Evolutionary conservation across 1,140 invertebrate species (phyloP), one percentile per base, ranked within the genome.

Genomic region (Portunus trituberculatus): DNA sequence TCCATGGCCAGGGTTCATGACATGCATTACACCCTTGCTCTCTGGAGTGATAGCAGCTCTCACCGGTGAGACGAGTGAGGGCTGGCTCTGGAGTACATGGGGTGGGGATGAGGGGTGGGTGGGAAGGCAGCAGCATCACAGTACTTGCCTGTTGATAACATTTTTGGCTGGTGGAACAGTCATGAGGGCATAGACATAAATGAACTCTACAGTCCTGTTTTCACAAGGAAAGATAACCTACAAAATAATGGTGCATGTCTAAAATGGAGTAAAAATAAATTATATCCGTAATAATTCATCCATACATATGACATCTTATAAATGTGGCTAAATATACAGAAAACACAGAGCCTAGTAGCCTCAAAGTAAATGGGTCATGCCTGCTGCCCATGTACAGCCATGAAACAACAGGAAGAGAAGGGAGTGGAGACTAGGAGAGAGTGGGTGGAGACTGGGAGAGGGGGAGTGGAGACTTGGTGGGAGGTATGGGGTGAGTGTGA

Each of bases 241-340:
- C 94, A 59, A 95, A 95, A 84, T 59, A 95, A 95, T 28, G 90
- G 94, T 95, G 94, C 94, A 95, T 95, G 48, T 92, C 83, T 92
- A 95, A 95, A 95, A 95, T 95, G 76, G 93, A 95, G 94, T 95
- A 95, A 95, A 95, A 95, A 95, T 95, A 95, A 95, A 95, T 95
- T 94, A 94, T 94, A 94, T 94, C 90, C 89, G 84, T 95, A 95
- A 95, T 94, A 89, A 94, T 84, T 95, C 90, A 95, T 95, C 90
- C 94, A 95, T 95, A 92, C 48, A 84, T 91, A 94, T 95, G 94
- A 95, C 90, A 95, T 95, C 94, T 95, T 95, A 95, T 84, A 95
- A 84, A 95, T 92, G 90, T 95, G 94, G 94, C 94, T 95, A 95
- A 95, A 95, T 95, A 95, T 95, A 95, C 94, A 95, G 94, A 95